A percentile compares a stretch with the other conserved stretches of the same genome.
phyloP scores from a whole-genome alignment of 2,113 vertebrate genomes.

The Cairina moschata region DNA sequence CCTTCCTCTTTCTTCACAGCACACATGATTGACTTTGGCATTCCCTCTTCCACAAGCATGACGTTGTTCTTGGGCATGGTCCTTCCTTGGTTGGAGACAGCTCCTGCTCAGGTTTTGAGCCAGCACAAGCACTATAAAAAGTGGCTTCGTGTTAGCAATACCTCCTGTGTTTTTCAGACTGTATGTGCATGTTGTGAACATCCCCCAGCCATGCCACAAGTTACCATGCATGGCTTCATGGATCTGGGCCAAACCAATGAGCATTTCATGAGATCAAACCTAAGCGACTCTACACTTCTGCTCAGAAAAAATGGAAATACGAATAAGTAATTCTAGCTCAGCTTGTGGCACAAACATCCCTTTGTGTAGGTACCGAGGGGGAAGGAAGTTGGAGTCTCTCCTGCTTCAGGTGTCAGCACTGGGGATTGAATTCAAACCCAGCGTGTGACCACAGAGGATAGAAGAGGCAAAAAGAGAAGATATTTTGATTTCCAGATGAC shows the following conservation, averaged over 20 bases:
- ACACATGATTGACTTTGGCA: neutral
- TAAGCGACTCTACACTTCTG: neutral
- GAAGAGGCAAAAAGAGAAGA: neutral
- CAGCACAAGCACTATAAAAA: neutral
- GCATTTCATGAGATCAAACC: neutral
- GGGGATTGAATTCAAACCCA: neutral
- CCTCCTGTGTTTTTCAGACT: neutral
- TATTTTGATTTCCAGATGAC: neutral
- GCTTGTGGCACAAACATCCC: neutral
- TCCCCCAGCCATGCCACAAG: neutral
- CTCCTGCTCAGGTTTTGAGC: neutral
- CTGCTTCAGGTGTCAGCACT: neutral
- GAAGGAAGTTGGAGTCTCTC: neutral
- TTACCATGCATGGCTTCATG: accelerated
- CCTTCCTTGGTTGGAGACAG: neutral
- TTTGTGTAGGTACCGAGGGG: neutral
- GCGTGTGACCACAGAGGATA: neutral
- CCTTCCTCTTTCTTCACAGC: neutral
- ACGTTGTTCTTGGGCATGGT: accelerated
- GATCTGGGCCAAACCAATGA: neutral
- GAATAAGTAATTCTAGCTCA: neutral
- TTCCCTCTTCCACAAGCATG: neutral
- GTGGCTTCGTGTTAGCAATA: neutral
- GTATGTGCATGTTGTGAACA: accelerated
- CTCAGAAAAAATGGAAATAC: neutral